Evolutionary conservation across 2,113 vertebrate species (phyloP).

Genomic region (Procavia capensis): DNA sequence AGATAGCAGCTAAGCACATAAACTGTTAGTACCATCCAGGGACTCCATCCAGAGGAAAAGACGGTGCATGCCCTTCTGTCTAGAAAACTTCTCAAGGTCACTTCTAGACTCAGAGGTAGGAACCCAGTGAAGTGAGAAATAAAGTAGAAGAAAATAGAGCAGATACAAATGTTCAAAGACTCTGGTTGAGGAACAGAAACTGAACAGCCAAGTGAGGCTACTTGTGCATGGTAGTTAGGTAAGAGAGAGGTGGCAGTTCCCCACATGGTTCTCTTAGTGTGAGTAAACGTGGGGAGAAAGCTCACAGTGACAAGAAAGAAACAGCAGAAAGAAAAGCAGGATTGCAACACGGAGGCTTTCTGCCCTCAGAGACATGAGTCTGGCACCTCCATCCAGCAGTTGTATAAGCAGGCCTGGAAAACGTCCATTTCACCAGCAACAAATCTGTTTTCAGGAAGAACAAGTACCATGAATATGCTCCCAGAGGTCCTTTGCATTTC

Average conservation of each 20-base stretch:
- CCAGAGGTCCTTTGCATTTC: not conserved
- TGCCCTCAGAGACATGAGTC: not conserved
- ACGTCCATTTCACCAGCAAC: not conserved
- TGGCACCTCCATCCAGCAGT: not conserved
- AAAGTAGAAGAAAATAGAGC: not conserved
- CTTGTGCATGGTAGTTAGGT: not conserved
- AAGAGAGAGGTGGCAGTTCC: not conserved
- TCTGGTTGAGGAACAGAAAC: not conserved
- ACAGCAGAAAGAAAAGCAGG: not conserved
- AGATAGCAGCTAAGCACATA: not conserved
- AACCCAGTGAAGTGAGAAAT: not conserved
- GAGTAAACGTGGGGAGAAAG: not conserved
- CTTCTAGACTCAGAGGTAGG: not conserved
- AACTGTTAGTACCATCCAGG: not conserved
- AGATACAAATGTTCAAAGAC: not conserved
- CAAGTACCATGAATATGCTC: not conserved
- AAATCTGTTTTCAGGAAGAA: not conserved
- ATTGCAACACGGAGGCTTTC: not conserved
- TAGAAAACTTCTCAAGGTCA: not conserved
- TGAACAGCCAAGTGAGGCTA: not conserved
- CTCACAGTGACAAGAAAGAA: not conserved
- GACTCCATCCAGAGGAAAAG: not conserved
- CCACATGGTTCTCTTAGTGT: not conserved
- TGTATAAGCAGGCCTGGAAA: not conserved
- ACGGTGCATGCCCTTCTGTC: not conserved